Evolutionary conservation across 2,888 invertebrate species (phyloP).

Genomic region (Lordiphosa andalusiaca): DNA sequence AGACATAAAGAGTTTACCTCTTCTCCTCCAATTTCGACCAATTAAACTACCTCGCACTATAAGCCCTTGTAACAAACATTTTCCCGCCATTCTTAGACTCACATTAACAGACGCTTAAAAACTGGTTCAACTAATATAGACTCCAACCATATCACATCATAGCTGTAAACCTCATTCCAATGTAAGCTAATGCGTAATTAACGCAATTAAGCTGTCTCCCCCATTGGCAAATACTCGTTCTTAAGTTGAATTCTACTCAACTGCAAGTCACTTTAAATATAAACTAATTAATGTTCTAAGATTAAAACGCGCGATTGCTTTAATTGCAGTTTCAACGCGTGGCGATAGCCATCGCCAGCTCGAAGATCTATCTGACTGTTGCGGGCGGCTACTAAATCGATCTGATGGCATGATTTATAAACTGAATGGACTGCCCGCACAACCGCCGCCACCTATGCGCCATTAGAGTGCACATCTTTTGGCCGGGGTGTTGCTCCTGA

Average conservation of each 20-base stretch:
- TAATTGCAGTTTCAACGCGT: constrained; percentile 67
- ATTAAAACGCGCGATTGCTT: constrained; percentile 54
- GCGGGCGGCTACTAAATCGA: constrained; percentile 24
- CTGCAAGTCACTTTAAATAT: constrained; percentile 44
- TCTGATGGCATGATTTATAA: constrained; percentile 44
- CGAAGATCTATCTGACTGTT: constrained; percentile 6
- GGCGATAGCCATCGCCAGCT: constrained; percentile 54
- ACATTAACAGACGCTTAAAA: too few relatives aligned
- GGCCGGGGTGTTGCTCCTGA: constrained; percentile 6
- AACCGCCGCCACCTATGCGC: constrained; percentile 20
- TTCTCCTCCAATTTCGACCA: too few relatives aligned
- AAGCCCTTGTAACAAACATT: too few relatives aligned
- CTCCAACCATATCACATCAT: constrained; percentile 1
- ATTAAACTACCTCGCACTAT: too few relatives aligned
- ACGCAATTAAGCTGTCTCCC: constrained; percentile 60
- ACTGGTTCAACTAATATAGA: constrained; percentile 1
- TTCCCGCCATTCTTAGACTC: too few relatives aligned
- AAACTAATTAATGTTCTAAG: constrained; percentile 68
- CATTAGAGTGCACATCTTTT: constrained; percentile 58
- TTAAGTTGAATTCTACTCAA: constrained; percentile 31
- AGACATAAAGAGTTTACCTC: too few relatives aligned
- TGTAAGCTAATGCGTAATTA: constrained; percentile 59
- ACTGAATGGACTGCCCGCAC: constrained; percentile 16
- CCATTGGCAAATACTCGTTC: constrained; percentile 8
- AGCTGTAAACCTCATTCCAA: constrained; percentile 4